A percentile compares a stretch with the other conserved stretches of the same genome.
These are phyloP conservation scores for Thamnophis elegans DNA, from an alignment of 2,797 vertebrate species.

Conservation along the genomic window DNA sequence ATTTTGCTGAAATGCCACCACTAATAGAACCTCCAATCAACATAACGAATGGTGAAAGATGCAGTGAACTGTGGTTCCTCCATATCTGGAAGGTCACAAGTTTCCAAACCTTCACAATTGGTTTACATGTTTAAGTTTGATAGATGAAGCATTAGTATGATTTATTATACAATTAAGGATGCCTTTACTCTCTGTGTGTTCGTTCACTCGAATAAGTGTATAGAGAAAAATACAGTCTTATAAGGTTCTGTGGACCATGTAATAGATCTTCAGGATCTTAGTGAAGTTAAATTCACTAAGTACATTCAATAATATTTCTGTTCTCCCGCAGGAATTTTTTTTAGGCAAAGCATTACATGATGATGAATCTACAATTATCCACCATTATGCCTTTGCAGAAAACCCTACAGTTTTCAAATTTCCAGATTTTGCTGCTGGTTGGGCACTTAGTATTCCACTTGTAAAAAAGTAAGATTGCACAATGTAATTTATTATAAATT, in stretches of 20 bases:
- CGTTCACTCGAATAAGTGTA: neutral
- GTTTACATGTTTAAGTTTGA: neutral
- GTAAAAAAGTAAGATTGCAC: conserved; percentile 82
- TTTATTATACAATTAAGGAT: neutral
- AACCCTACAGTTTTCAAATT: conserved; percentile 90
- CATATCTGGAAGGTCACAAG: neutral
- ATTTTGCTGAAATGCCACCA: neutral
- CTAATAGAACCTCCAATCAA: neutral
- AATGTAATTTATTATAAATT: conserved; percentile 36
- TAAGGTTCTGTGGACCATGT: neutral
- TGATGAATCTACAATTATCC: conserved; percentile 95
- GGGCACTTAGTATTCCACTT: conserved; percentile 90
- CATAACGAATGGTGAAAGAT: neutral
- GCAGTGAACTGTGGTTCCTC: neutral
- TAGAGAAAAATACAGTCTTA: neutral
- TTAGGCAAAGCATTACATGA: conserved; percentile 90
- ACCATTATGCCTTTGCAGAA: conserved; percentile 98
- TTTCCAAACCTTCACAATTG: neutral
- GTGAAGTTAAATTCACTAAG: conserved; percentile 20
- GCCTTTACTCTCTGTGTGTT: neutral
- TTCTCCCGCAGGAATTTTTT: conserved; percentile 88
- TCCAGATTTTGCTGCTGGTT: conserved; percentile 93
- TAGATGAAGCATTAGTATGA: neutral
- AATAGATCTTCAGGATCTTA: neutral
- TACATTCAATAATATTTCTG: conserved; percentile 51